Evolutionary conservation across 2,113 vertebrate genomes (phyloP).

Genomic region (Nyctereutes procyonoides): DNA sequence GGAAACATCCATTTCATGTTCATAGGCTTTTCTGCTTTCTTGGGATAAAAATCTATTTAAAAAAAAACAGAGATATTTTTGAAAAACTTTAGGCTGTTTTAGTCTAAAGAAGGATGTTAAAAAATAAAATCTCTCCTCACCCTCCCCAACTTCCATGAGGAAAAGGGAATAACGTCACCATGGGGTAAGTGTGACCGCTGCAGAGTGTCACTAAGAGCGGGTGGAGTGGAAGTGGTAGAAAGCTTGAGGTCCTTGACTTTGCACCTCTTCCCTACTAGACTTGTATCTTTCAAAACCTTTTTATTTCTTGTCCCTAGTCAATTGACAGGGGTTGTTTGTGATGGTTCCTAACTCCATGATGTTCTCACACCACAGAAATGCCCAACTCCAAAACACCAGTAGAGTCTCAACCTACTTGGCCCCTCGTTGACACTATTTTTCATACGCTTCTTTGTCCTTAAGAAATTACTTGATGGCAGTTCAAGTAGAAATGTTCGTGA

Average conservation of each 20-base stretch:
- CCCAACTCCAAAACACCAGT: background rate
- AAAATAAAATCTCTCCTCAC: background rate
- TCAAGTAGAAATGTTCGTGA: background rate
- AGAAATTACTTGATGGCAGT: background rate
- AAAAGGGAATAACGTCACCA: background rate
- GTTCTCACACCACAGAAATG: background rate
- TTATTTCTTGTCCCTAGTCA: background rate
- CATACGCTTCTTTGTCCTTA: background rate
- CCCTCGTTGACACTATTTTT: background rate
- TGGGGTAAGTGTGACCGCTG: background rate
- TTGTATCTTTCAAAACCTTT: background rate
- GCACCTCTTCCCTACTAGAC: background rate
- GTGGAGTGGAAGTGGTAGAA: accelerated
- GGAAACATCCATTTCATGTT: background rate
- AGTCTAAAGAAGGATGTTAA: background rate
- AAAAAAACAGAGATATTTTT: background rate
- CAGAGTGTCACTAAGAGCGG: too few species aligned
- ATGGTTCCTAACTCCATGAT: background rate
- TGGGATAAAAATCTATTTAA: background rate
- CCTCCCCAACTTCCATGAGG: background rate
- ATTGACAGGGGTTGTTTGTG: too few species aligned
- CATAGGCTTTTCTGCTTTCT: background rate
- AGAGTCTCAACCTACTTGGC: accelerated
- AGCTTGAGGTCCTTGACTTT: background rate
- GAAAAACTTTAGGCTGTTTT: background rate